phyloP scores from a whole-genome alignment of 1,140 invertebrate species.

The Oncopeltus fasciatus region DNA sequence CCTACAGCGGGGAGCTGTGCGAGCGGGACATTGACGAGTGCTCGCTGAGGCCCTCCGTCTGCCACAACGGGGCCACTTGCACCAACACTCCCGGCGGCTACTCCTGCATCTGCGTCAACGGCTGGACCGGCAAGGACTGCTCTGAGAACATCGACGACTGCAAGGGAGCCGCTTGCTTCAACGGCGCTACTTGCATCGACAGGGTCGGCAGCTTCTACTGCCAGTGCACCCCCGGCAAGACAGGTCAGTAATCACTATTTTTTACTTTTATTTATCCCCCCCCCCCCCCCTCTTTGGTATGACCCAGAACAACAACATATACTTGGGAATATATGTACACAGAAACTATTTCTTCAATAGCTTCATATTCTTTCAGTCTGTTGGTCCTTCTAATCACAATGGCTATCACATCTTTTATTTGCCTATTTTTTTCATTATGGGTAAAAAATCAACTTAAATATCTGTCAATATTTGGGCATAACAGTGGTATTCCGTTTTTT shows the following conservation, averaged over 20 bases:
- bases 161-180: constrained; percentile 81
- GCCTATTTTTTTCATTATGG: no score
- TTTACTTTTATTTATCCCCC: neutral
- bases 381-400: no score
- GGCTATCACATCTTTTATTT: no score
- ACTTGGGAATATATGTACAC: no score
- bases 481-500: no score
- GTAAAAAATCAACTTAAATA: no score
- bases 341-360: no score
- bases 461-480: no score
- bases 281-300: no score
- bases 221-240: constrained; percentile 87
- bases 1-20: constrained; percentile 73
- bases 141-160: constrained; percentile 90
- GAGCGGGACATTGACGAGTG: constrained; percentile 67
- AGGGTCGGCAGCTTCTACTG: constrained; percentile 88
- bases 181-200: constrained; percentile 92
- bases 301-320: no score
- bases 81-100: constrained; percentile 79
- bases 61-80: constrained; percentile 88
- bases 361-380: no score
- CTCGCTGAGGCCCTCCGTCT: constrained; percentile 62
- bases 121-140: constrained; percentile 83
- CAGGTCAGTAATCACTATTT: constrained; percentile 44
- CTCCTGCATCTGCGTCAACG: constrained; percentile 92